Evolutionary conservation across 2,888 invertebrate genomes (phyloP).

Genomic region (Ceramica pisi): DNA sequence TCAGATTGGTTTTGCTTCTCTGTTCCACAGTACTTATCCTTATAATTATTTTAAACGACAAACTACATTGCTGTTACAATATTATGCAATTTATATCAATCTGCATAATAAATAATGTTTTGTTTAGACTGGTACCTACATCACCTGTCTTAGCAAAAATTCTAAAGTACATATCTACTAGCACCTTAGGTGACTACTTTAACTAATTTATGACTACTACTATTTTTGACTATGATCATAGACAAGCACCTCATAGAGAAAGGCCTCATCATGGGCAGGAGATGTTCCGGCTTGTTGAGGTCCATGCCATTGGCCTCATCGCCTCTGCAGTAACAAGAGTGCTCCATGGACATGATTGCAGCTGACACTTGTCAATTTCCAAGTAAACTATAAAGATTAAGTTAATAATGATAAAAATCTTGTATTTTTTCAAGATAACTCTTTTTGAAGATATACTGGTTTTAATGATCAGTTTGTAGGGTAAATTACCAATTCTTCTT

Average conservation of each 20-base stretch:
- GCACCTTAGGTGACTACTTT: not conserved
- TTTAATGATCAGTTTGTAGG: not conserved
- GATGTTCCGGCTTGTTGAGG: conserved; percentile 82
- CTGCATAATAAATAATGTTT: not conserved
- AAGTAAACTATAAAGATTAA: conserved; percentile 36
- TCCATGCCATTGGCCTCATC: conserved; percentile 82
- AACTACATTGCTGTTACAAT: not conserved
- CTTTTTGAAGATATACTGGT: not conserved
- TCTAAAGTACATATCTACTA: not conserved
- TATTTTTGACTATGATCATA: not conserved
- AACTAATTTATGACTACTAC: not conserved
- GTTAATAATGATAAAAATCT: not conserved
- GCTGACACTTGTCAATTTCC: conserved; percentile 77
- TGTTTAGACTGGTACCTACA: not conserved
- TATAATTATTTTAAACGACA: not conserved
- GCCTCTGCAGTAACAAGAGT: conserved; percentile 85
- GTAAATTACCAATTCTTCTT: too few relatives aligned
- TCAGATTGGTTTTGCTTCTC: too few relatives aligned
- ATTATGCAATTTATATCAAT: too few relatives aligned
- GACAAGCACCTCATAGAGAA: conserved; percentile 85
- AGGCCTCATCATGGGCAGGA: conserved; percentile 89
- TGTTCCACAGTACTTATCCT: too few relatives aligned
- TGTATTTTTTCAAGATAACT: not conserved
- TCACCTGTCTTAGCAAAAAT: too few relatives aligned
- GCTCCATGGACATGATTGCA: conserved; percentile 82